A percentile compares a stretch with the other conserved stretches of the same genome.
Conservation (phyloP, 2,113 vertebrate species). For the Mionectes macconnelli region DNA sequence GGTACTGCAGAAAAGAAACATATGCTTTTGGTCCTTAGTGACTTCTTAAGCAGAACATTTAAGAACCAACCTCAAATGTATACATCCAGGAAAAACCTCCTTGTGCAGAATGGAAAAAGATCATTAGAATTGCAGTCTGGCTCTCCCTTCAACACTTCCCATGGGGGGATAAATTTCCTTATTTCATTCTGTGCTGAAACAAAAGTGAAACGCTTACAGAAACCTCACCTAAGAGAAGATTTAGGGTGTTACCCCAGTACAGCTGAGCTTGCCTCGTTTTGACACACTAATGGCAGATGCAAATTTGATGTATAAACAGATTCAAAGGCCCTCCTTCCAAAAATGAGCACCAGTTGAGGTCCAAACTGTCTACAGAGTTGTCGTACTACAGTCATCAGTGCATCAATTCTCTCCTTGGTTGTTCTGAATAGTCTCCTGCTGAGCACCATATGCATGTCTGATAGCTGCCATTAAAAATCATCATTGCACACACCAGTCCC, state of each 20-base stretch:
- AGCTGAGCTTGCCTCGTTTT: neutral
- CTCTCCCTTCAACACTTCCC: neutral
- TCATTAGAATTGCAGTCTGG: neutral
- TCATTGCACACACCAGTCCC: slow-evolving; percentile 43
- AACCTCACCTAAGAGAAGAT: neutral
- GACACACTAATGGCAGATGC: neutral
- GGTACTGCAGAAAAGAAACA: slow-evolving; percentile 67
- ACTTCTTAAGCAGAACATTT: slow-evolving; percentile 61
- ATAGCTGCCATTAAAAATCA: slow-evolving; percentile 68
- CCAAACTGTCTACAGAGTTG: slow-evolving; percentile 18
- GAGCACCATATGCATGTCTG: slow-evolving; percentile 58
- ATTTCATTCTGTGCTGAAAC: neutral
- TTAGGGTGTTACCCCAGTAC: neutral
- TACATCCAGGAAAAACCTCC: slow-evolving; percentile 29
- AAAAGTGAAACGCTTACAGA: neutral
- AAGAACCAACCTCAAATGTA: slow-evolving; percentile 25
- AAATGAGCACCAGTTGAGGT: neutral
- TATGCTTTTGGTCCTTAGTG: slow-evolving; percentile 60
- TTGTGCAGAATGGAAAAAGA: neutral
- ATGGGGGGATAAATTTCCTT: neutral
- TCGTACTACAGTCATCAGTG: neutral
- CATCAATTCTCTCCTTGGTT: slow-evolving; percentile 54
- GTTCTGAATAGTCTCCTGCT: slow-evolving; percentile 4
- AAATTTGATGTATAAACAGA: neutral
- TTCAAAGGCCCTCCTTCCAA: neutral